A percentile compares a stretch with the other conserved stretches of the same genome.
These are phyloP conservation scores for Trachelus troglodyta DNA, from an alignment of 2,888 invertebrate species.

Conservation along the genomic window DNA sequence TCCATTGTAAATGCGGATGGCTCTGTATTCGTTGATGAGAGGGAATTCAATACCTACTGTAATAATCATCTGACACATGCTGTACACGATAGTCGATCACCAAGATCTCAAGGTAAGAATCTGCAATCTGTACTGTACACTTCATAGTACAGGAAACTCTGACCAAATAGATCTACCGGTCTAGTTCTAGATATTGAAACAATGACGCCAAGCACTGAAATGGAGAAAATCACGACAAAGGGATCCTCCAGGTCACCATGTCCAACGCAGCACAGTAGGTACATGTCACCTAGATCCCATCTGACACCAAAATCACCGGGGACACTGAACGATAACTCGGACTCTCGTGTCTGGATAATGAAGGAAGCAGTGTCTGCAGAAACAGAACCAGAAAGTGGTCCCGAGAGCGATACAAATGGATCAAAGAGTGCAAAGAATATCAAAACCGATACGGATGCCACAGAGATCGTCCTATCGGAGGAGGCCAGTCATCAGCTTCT, in stretches of 20 bases:
- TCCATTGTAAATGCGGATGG: conserved; percentile 60
- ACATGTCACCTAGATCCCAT: conserved; percentile 35
- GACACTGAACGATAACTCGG: conserved; percentile 40
- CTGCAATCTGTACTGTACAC: neutral
- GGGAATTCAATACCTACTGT: conserved; percentile 56
- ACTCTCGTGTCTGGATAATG: conserved; percentile 55
- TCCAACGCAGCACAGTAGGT: conserved; percentile 30
- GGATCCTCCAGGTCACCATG: conserved; percentile 29
- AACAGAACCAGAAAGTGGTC: conserved; percentile 44
- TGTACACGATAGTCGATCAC: conserved; percentile 45
- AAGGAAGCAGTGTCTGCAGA: conserved; percentile 40
- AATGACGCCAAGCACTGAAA: conserved; percentile 37
- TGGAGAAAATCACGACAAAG: conserved; percentile 42
- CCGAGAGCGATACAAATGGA: conserved; percentile 39
- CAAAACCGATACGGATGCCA: conserved; percentile 16
- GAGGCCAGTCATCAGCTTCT: conserved; percentile 54
- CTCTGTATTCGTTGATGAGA: conserved; percentile 59
- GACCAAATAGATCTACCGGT: neutral
- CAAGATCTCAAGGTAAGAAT: conserved; percentile 44
- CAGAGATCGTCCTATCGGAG: conserved; percentile 50
- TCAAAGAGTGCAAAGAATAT: conserved; percentile 19
- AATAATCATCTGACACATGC: conserved; percentile 47
- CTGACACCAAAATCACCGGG: conserved; percentile 37
- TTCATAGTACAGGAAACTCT: neutral
- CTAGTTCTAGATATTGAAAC: conserved; percentile 51